These are phyloP conservation scores for Eristalis pertinax DNA, from an alignment of 2,888 invertebrate species.

Conservation along the genomic window DNA sequence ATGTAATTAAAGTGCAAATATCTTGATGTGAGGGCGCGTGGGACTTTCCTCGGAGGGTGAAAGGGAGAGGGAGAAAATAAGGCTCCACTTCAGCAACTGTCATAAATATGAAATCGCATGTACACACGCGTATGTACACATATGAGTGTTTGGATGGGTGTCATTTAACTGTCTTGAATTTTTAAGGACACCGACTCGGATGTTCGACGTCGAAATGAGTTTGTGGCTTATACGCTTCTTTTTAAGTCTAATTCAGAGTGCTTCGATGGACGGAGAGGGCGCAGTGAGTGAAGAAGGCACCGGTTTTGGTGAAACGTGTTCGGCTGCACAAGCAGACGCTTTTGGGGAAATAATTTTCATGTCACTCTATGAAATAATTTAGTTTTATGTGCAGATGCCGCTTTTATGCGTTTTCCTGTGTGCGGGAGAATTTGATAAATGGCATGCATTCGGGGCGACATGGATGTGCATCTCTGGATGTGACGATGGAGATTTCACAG, in stretches of 20 bases:
- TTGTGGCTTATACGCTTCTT: slow-evolving; percentile 6
- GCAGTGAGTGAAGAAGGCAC: neutral
- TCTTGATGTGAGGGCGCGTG: neutral
- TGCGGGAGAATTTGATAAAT: neutral
- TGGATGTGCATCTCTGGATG: neutral
- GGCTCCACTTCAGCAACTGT: neutral
- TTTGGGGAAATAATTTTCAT: slow-evolving; percentile 7
- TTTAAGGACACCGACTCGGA: neutral
- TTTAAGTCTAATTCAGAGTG: neutral
- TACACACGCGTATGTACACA: neutral
- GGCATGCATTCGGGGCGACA: neutral
- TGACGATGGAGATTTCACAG: neutral
- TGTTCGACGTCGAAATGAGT: neutral
- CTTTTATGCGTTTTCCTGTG: neutral
- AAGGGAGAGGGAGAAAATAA: slow-evolving; percentile 1
- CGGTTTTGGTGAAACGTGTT: neutral
- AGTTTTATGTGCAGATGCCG: slow-evolving; percentile 3
- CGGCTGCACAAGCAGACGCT: slow-evolving; percentile 1
- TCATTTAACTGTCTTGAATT: slow-evolving; percentile 15
- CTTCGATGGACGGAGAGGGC: neutral
- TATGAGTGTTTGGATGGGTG: neutral
- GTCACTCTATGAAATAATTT: slow-evolving; percentile 19
- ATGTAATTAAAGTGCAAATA: slow-evolving; percentile 25
- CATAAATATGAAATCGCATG: neutral
- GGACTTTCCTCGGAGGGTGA: neutral